These are phyloP conservation scores for Chamaetylas fuelleborni DNA, from an alignment of 2,113 vertebrate species.

Conservation along the genomic window DNA sequence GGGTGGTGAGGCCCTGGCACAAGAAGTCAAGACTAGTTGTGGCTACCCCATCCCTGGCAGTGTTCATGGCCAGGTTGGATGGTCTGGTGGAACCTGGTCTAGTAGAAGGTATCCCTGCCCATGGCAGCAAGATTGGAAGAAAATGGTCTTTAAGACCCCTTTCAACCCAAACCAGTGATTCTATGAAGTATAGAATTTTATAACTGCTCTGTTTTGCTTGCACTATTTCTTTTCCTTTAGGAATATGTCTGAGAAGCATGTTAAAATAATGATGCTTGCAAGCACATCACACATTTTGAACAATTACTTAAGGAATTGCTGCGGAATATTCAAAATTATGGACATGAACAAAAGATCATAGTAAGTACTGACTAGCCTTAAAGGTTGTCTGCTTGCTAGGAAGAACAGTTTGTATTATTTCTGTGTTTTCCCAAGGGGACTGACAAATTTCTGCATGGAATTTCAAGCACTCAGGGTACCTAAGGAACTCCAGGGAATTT, in stretches of 20 bases:
- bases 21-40: fast-evolving
- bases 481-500: background rate
- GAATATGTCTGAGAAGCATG: background rate
- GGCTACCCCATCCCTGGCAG: fast-evolving
- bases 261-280: background rate
- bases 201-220: background rate
- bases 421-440: background rate
- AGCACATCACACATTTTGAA: background rate
- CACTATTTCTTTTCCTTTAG: background rate
- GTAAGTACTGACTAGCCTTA: background rate
- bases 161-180: background rate
- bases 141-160: too few species aligned
- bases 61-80: background rate
- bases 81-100: too few species aligned
- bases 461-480: background rate
- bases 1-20: fast-evolving
- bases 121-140: fast-evolving
- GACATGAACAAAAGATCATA: background rate
- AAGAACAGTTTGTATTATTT: background rate
- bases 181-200: background rate
- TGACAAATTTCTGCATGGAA: background rate
- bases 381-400: background rate
- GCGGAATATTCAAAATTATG: background rate
- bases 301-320: background rate
- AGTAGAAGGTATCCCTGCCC: too few species aligned